Conservation (phyloP, 2,113 vertebrate species). For the Brachyhypopomus occidentalis region DNA sequence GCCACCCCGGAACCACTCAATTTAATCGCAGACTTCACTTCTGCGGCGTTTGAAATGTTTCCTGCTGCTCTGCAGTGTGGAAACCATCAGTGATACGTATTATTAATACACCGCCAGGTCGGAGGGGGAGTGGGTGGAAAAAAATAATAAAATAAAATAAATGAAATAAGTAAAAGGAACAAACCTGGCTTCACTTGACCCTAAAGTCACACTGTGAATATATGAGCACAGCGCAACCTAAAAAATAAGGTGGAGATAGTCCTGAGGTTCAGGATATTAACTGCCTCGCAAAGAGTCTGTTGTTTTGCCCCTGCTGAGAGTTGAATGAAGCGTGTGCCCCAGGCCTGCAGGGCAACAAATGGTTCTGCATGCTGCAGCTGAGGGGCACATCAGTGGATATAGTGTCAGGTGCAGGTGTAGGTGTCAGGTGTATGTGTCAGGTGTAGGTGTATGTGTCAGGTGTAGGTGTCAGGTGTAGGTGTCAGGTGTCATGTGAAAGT, state of each 20-base stretch:
- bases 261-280: conserved; percentile 15
- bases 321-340: conserved; percentile 29
- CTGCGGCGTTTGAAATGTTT: background rate
- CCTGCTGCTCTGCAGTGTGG: background rate
- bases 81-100: background rate
- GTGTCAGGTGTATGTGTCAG: too few relatives aligned
- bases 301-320: conserved; percentile 21
- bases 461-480: too few relatives aligned
- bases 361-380: too few relatives aligned
- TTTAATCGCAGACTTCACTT: background rate
- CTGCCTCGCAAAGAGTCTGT: conserved; percentile 23
- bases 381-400: too few relatives aligned
- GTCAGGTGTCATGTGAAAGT: too few relatives aligned
- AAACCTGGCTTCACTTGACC: background rate
- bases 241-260: conserved; percentile 24
- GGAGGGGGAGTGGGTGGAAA: too few relatives aligned
- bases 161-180: background rate
- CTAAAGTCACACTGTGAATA: background rate
- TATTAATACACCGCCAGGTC: too few relatives aligned
- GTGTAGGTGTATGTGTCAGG: too few relatives aligned
- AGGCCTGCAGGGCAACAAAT: background rate
- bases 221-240: conserved; percentile 17
- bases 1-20: conserved; percentile 1
- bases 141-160: too few relatives aligned
- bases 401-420: too few relatives aligned